These are phyloP conservation scores for Lobophora halterata DNA, from an alignment of 2,888 invertebrate genomes.

Conservation along the genomic window DNA sequence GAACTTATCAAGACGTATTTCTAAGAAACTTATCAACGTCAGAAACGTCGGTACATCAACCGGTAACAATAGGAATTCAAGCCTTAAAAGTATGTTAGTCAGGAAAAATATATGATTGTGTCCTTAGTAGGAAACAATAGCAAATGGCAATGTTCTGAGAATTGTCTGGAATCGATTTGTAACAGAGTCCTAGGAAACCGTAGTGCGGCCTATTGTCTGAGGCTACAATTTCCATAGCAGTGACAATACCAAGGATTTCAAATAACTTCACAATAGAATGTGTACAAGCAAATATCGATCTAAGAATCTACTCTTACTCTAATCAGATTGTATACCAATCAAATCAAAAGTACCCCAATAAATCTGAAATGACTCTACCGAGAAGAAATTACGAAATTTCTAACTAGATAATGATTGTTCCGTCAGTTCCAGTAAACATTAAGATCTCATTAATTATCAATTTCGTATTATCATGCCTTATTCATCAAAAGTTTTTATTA, in stretches of 20 bases:
- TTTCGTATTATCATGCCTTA: too few relatives aligned
- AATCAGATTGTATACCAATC: too few relatives aligned
- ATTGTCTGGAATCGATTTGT: slow-evolving; percentile 59
- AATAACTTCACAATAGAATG: too few relatives aligned
- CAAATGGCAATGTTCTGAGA: slow-evolving; percentile 33
- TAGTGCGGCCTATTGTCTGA: slow-evolving; percentile 49
- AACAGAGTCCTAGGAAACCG: slow-evolving; percentile 51
- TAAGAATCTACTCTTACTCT: too few relatives aligned
- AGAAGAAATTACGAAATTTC: too few relatives aligned
- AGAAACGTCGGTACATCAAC: slow-evolving; percentile 44
- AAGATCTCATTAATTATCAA: too few relatives aligned
- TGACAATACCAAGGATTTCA: slow-evolving; percentile 12
- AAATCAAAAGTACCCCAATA: too few relatives aligned
- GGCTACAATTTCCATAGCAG: slow-evolving; percentile 19
- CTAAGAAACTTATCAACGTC: slow-evolving; percentile 36
- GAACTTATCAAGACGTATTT: slow-evolving; percentile 34
- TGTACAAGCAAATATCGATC: too few relatives aligned
- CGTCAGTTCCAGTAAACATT: too few relatives aligned
- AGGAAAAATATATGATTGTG: slow-evolving; percentile 63
- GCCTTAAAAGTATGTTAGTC: slow-evolving; percentile 45
- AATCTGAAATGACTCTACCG: too few relatives aligned
- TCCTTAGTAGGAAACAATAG: slow-evolving; percentile 38
- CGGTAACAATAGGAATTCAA: slow-evolving; percentile 53
- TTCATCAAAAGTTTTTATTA: too few relatives aligned
- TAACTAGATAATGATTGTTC: too few relatives aligned